Conservation (phyloP, 2,888 invertebrate species). For the Lepidocyrtoides sp. region DNA sequence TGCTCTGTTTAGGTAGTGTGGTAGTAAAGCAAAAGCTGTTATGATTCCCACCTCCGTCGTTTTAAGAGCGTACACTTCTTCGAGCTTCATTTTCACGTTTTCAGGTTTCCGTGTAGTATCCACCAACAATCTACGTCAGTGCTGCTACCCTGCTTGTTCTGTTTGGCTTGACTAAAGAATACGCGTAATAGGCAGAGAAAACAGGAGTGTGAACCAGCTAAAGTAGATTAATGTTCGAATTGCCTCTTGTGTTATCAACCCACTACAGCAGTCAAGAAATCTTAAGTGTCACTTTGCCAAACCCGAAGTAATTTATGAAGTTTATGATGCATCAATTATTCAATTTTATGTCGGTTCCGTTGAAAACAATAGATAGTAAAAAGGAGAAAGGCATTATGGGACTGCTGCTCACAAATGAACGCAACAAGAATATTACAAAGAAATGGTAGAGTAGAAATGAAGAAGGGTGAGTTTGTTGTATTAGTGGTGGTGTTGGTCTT, state of each 20-base stretch:
- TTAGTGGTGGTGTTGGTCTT: neutral
- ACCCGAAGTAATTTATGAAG: conserved; percentile 79
- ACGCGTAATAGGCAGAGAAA: conserved; percentile 48
- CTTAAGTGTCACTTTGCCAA: conserved; percentile 80
- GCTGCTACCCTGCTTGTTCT: neutral
- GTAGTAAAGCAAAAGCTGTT: conserved; percentile 59
- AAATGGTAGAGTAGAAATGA: neutral
- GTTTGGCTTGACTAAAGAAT: neutral
- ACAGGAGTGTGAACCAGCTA: conserved; percentile 71
- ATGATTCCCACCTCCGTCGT: conserved; percentile 72
- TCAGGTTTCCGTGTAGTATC: conserved; percentile 14
- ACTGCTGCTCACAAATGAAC: conserved; percentile 44
- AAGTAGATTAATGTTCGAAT: conserved; percentile 77
- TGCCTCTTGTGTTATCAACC: conserved; percentile 74
- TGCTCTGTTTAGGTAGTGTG: no score
- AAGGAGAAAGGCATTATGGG: conserved; percentile 53
- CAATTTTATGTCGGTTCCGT: conserved; percentile 80
- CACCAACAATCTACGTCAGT: no score
- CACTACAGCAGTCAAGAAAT: conserved; percentile 77
- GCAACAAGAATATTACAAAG: conserved; percentile 37
- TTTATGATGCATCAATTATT: conserved; percentile 82
- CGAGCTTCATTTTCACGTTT: conserved; percentile 23
- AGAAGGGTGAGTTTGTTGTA: conserved; percentile 22
- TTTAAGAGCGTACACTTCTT: conserved; percentile 39
- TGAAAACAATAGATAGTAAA: conserved; percentile 76